Percentiles rank a stretch among this genome's conserved stretches.
Evolutionary conservation across 2,113 vertebrate genomes (phyloP).

Genomic region (Zosterops borbonicus): DNA sequence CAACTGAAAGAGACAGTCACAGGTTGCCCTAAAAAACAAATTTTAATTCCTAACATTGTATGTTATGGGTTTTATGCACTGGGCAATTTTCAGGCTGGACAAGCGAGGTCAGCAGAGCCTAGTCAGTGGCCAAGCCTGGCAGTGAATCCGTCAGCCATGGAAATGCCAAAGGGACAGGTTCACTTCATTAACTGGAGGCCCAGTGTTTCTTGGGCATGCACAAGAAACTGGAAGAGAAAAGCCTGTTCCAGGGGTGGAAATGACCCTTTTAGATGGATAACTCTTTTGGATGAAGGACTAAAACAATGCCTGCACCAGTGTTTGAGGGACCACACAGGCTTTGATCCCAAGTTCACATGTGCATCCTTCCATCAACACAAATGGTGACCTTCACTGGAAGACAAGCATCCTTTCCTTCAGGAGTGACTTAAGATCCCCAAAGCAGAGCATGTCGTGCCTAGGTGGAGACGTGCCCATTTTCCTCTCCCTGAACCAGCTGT

Average conservation of each 20-base stretch:
- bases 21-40: not conserved
- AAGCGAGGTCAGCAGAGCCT: not conserved
- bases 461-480: not conserved
- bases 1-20: not conserved
- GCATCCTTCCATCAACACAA: not conserved
- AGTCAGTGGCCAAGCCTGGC: not conserved
- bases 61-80: not conserved
- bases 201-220: fast-evolving
- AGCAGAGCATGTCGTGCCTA: not conserved
- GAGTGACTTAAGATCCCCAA: not conserved
- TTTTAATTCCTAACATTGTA: not conserved
- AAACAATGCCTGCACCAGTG: not conserved
- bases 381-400: not conserved
- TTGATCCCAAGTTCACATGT: not conserved
- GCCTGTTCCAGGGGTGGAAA: not conserved
- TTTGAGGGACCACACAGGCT: not conserved
- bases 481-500: not conserved
- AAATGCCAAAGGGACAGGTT: not conserved
- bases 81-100: not conserved
- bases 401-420: not conserved
- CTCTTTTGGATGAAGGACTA: not conserved
- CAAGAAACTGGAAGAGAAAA: not conserved
- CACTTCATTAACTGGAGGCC: not conserved
- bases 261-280: fast-evolving
- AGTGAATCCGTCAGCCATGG: conserved; percentile 1